Evolutionary conservation across 2,888 invertebrate species (phyloP).

Genomic region (Chrysodeixis includens): DNA sequence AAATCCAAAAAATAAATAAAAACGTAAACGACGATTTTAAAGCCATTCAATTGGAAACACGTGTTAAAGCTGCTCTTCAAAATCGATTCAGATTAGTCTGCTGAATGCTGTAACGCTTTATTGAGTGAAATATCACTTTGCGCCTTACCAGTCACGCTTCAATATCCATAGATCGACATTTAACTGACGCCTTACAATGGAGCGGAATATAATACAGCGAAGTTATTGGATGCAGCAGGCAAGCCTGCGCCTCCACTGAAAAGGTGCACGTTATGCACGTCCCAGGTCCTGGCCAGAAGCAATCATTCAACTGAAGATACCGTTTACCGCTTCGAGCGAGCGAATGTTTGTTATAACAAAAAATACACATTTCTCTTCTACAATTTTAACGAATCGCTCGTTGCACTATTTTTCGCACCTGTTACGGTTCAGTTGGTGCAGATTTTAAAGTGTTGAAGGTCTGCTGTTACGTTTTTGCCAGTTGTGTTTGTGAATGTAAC

Average conservation of each 20-base stretch:
- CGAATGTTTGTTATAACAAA: conserved; percentile 8
- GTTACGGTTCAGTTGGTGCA: conserved; percentile 3
- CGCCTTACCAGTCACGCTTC: conserved; percentile 18
- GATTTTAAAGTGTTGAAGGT: conserved; percentile 9
- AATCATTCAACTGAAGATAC: conserved; percentile 53
- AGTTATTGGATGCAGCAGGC: conserved; percentile 44
- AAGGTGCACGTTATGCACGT: conserved; percentile 47
- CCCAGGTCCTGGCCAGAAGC: conserved; percentile 46
- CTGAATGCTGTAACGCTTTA: conserved; percentile 6
- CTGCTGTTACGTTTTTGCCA: conserved; percentile 5
- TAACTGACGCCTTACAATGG: conserved; percentile 43
- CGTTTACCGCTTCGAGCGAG: neutral
- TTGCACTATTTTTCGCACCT: neutral
- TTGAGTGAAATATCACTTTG: conserved; percentile 25
- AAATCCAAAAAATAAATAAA: neutral
- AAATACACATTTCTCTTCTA: conserved; percentile 11
- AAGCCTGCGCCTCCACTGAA: conserved; percentile 30
- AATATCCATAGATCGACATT: conserved; percentile 31
- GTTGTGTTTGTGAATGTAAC: conserved; percentile 8
- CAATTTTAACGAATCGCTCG: conserved; percentile 14
- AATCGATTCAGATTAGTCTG: neutral
- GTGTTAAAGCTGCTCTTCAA: conserved; percentile 9
- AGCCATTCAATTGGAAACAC: neutral
- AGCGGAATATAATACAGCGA: conserved; percentile 38
- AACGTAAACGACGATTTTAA: neutral